Conservation (phyloP, 2,797 vertebrate species). For the Diglossa cyanea region DNA sequence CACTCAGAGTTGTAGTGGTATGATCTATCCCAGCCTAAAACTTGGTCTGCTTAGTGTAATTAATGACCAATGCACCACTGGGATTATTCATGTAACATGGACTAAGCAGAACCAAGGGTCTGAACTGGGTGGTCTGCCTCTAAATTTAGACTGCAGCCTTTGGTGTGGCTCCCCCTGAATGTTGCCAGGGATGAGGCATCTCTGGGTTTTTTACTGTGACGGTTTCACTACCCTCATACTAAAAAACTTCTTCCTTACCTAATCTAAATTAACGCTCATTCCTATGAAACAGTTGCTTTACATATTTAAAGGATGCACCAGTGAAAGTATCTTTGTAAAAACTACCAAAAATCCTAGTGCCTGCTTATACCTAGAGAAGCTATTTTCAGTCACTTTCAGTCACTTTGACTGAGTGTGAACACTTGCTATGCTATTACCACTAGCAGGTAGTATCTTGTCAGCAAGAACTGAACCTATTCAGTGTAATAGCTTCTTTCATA, state of each 20-base stretch:
- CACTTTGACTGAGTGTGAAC: not conserved
- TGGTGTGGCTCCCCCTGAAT: not conserved
- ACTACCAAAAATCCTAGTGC: not conserved
- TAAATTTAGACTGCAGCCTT: not conserved
- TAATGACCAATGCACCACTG: not conserved
- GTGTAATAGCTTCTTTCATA: rapidly evolving
- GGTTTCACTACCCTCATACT: not conserved
- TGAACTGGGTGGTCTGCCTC: not conserved
- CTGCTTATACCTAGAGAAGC: not conserved
- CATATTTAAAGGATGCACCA: not conserved
- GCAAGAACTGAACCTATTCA: not conserved
- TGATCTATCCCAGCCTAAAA: not conserved
- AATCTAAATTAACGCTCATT: not conserved
- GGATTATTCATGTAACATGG: rapidly evolving
- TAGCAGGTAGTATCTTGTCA: not conserved
- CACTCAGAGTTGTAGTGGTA: not conserved
- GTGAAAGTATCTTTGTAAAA: not conserved
- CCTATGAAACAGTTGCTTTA: not conserved
- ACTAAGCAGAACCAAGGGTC: not conserved
- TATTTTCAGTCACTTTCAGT: not conserved
- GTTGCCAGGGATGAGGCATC: not conserved
- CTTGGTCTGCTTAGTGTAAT: not conserved
- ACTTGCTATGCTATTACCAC: not conserved
- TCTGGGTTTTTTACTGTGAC: not conserved
- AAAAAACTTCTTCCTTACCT: not conserved